Conservation (phyloP, 2,113 vertebrate species). For the Gorsachius goisagi region DNA sequence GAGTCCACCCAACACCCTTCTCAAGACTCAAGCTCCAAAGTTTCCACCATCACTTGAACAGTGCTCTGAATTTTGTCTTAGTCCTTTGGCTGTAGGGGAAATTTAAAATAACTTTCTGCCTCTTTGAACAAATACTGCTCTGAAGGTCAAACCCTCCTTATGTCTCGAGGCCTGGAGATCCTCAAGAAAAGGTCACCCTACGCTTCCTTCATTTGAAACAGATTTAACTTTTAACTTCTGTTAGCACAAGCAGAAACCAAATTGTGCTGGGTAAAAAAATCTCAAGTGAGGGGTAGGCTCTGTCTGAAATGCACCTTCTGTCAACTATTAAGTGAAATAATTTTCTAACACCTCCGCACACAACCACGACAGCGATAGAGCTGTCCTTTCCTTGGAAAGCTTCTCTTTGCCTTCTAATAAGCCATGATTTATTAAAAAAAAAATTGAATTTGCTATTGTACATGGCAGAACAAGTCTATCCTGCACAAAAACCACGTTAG, state of each 20-base stretch:
- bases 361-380: no score
- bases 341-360: no score
- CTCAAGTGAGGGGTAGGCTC: not conserved
- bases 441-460: not conserved
- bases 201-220: no score
- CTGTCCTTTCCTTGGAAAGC: not conserved
- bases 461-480: not conserved
- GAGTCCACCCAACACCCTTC: not conserved
- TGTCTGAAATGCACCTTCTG: not conserved
- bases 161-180: not conserved
- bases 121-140: not conserved
- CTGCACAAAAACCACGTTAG: not conserved
- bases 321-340: not conserved
- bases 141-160: not conserved
- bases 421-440: no score
- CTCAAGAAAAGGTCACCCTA: not conserved
- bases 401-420: not conserved
- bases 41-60: accelerated
- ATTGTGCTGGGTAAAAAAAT: not conserved
- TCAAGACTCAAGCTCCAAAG: not conserved
- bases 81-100: not conserved
- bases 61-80: not conserved
- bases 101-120: not conserved
- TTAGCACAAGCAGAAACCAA: not conserved
- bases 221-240: not conserved